Evolutionary conservation across 2,888 invertebrate species (phyloP).

Genomic region (Drosophila paranaensis): DNA sequence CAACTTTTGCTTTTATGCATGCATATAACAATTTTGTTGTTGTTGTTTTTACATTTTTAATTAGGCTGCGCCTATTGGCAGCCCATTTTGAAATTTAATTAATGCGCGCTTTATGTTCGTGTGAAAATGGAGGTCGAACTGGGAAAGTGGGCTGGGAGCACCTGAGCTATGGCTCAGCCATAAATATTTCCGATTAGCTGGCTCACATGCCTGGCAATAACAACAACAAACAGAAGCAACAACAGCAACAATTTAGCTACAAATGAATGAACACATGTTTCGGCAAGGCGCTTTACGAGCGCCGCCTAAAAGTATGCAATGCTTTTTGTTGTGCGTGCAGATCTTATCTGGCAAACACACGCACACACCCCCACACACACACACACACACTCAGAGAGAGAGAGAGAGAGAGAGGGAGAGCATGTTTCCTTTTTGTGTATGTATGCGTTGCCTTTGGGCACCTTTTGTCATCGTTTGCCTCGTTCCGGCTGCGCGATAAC

Average conservation of each 20-base stretch:
- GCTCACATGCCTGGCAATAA: constrained; percentile 20
- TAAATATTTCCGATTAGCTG: constrained; percentile 55
- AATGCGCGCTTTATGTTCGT: constrained; percentile 60
- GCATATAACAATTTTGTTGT: constrained; percentile 3
- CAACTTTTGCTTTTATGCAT: constrained; percentile 47
- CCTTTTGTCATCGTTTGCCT: constrained; percentile 79
- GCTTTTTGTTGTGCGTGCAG: constrained; percentile 49
- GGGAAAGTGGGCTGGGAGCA: constrained; percentile 8
- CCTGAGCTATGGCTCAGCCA: constrained; percentile 30
- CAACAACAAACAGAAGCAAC: constrained; percentile 18
- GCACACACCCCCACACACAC: constrained; percentile 7
- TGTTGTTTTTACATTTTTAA: constrained; percentile 21
- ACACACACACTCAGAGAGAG: too few species aligned
- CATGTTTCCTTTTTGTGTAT: constrained; percentile 27
- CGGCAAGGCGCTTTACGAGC: constrained; percentile 43
- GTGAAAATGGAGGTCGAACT: not conserved
- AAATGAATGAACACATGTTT: constrained; percentile 74
- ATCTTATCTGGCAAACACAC: constrained; percentile 64
- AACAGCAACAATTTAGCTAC: constrained; percentile 57
- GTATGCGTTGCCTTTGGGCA: constrained; percentile 48
- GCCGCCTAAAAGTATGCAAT: constrained; percentile 61
- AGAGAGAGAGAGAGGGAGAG: not conserved
- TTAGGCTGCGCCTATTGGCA: constrained; percentile 37
- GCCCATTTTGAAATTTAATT: constrained; percentile 62
- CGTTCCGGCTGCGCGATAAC: constrained; percentile 72